Evolutionary conservation across 2,888 invertebrate genomes (phyloP), one percentile per base, ranked within the genome.

Genomic region (Drosophila longiperda): DNA sequence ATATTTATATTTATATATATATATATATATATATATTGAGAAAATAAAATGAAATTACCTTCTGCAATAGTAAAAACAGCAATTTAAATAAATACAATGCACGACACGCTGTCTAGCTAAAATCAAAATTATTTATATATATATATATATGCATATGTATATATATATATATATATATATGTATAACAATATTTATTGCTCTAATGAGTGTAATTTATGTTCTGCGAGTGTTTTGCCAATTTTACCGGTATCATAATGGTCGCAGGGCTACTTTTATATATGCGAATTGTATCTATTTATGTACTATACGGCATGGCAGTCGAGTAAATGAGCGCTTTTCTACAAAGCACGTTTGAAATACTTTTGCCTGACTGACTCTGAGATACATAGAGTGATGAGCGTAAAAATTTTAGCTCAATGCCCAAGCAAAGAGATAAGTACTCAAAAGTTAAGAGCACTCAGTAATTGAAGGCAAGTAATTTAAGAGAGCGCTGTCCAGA

Each of bases 101-200:
- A 80, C 78, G 78, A 78, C 78, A 64, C 77, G 78, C 78, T 77
- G 78, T 78, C 78, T 78, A 67, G 81, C 64, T 71, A 52, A 42
- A 33, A 38, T 65, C n/a, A 49, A 4, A 26, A 26, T 26, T 26
- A 55, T 48, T 38, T 29, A n/a, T 1, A n/a, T 15, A 45, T 23
- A 49, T 15, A 45, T n/a, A 9, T 9, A 26, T 7, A 23, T 61
- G 33, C 9, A 52, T 15, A 40, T 33, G n/a, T n/a, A 29, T 23
- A 36, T 7, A 55, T 61, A 38, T 12, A 26, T 4, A 26, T 26
- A 52, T 15, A 40, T 29, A n/a, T n/a, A 29, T 23, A 26, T 7
- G 42, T 33, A 49, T 26, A 45, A 8, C 15, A 20, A 32, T 34
- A 29, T 40, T 12, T 12, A 23, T 40, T 40, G 29, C 20, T 40